Percentiles rank a stretch among this genome's conserved stretches.
Evolutionary conservation across 2,113 vertebrate genomes (phyloP).

Genomic region (Prionailurus bengalensis): DNA sequence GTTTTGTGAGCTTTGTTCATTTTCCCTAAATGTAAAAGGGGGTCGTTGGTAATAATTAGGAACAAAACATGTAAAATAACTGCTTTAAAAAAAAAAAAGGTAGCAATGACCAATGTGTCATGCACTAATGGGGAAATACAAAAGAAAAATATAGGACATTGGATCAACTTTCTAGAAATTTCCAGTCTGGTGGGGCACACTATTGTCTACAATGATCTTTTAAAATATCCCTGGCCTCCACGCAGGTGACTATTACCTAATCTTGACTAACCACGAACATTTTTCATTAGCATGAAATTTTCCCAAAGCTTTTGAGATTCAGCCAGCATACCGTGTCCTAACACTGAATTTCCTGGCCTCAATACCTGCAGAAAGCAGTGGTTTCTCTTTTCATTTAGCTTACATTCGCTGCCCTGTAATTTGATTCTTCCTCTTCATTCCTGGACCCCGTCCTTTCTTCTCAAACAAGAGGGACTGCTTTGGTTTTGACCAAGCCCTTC

Average conservation of each 20-base stretch:
- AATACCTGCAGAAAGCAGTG: conserved; percentile 8
- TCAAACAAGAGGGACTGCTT: conserved; percentile 73
- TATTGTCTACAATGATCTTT: conserved; percentile 49
- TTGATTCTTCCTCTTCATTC: conserved; percentile 70
- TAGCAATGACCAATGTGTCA: neutral
- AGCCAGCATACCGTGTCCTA: neutral
- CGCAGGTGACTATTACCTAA: conserved; percentile 43
- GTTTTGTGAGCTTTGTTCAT: neutral
- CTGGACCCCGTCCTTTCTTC: conserved; percentile 65
- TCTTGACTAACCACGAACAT: neutral
- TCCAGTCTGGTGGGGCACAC: neutral
- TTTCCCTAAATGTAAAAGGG: neutral
- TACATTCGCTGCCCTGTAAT: conserved; percentile 68
- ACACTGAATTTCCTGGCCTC: neutral
- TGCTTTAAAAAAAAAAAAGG: neutral
- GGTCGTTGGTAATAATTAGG: neutral
- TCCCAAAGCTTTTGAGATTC: conserved; percentile 20
- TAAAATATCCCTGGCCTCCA: neutral
- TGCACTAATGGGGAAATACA: neutral
- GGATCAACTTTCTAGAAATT: conserved; percentile 58
- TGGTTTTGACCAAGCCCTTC: conserved; percentile 70
- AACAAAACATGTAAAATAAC: neutral
- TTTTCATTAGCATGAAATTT: conserved; percentile 65
- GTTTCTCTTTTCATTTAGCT: conserved; percentile 66
- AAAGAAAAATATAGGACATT: conserved; percentile 28